phyloP scores from a whole-genome alignment of 2,797 vertebrate genomes.

The Acestrorhynchus altus region DNA sequence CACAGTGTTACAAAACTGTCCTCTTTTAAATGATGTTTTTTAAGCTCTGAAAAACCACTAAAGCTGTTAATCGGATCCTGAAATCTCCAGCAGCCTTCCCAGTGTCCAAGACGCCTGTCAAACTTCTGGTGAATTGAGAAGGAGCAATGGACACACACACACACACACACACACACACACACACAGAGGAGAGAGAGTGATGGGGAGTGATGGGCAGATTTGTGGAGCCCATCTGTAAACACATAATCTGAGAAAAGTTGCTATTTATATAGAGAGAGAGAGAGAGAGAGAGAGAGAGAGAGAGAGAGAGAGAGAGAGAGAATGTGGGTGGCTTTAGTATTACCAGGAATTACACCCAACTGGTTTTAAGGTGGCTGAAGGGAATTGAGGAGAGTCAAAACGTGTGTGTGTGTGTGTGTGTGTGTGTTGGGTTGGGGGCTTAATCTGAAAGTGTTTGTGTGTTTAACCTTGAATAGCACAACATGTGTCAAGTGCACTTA shows the following conservation, averaged over 20 bases:
- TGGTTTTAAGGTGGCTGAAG: constrained; percentile 51
- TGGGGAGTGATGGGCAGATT: constrained; percentile 67
- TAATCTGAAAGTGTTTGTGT: neutral
- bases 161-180: neutral
- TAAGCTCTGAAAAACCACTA: constrained; percentile 2
- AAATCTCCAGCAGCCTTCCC: constrained; percentile 16
- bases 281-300: constrained; percentile 4
- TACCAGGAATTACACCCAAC: constrained; percentile 54
- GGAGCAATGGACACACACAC: neutral
- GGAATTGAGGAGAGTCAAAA: constrained; percentile 20
- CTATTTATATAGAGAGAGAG: constrained; percentile 61
- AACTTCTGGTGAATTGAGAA: constrained; percentile 14
- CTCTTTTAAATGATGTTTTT: constrained; percentile 9
- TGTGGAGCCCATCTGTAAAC: constrained; percentile 74
- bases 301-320: constrained; percentile 30
- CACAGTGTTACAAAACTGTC: constrained; percentile 25
- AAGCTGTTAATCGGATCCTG: constrained; percentile 6
- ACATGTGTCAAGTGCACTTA: neutral
- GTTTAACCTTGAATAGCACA: neutral
- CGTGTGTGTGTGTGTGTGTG: neutral
- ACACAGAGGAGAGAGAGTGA: too few relatives aligned
- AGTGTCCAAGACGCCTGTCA: constrained; percentile 8
- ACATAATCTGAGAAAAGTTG: constrained; percentile 72
- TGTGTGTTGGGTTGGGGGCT: too few relatives aligned
- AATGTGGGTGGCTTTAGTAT: constrained; percentile 38